Evolutionary conservation across 2,113 vertebrate species (phyloP).

Genomic region (Indicator maculatus): DNA sequence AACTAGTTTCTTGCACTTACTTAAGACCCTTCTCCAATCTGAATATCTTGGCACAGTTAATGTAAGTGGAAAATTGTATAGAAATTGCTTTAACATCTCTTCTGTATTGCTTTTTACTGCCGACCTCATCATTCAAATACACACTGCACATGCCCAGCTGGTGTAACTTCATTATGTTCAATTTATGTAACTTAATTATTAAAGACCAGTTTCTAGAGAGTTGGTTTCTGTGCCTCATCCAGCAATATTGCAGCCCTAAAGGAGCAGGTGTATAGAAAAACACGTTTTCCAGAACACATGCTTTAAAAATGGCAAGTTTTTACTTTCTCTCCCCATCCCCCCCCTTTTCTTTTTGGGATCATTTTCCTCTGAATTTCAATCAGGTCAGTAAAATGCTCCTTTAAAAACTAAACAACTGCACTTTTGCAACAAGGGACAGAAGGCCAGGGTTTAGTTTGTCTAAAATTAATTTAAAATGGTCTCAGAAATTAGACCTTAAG

Average conservation of each 20-base stretch:
- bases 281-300: neutral
- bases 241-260: neutral
- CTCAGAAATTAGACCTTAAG: neutral
- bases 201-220: conserved; percentile 67
- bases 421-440: neutral
- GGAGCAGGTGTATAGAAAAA: neutral
- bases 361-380: neutral
- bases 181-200: conserved; percentile 75
- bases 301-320: neutral
- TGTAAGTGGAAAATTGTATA: conserved; percentile 56
- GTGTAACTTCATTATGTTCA: conserved; percentile 74
- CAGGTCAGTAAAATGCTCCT: neutral
- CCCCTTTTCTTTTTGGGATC: neutral
- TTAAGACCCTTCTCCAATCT: conserved; percentile 2
- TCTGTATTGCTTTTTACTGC: conserved; percentile 57
- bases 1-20: neutral
- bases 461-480: neutral
- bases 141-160: conserved; percentile 36
- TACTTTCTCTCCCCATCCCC: neutral
- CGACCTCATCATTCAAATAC: conserved; percentile 23
- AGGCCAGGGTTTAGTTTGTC: neutral
- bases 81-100: conserved; percentile 41
- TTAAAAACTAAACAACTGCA: neutral
- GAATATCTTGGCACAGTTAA: conserved; percentile 42
- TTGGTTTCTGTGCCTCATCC: conserved; percentile 21